Evolutionary conservation across 2,113 vertebrate species (phyloP), one percentile per base, ranked within the genome.

Genomic region (Romanogobio albipinnatus): DNA sequence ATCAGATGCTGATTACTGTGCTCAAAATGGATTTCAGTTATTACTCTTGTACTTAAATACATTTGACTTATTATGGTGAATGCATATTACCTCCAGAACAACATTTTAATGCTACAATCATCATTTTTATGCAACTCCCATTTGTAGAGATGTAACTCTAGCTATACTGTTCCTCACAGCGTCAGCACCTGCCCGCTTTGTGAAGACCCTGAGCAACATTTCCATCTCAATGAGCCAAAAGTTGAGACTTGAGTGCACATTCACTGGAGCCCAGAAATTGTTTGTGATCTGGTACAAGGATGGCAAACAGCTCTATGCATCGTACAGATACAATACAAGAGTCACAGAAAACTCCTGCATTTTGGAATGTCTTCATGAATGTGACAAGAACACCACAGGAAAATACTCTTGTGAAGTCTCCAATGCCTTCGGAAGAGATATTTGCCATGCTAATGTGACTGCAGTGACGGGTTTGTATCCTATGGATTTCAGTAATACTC

Each of bases 381-480:
- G 86, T 9, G 95, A 94, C 90, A 90, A 93, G 0, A 94, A 96
- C 61, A 84, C 87, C 87, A 90, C 93, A 0, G 96, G 95, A 74
- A 95, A 94, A 86, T 97, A 96, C 4, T 76, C 94, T 43, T 96
- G 96, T 87, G 95, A 96, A 94, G 94, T 95, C 84, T 95, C 94
- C 29, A 96, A 97, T 66, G 62, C 86, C 74, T 94, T 92, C 85
- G 96, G 96, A 89, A 94, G 90, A 82, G 94, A 95, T 76, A 89
- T 93, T 73, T 95, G 91, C 86, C 95, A 94, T 90, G 91, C 94
- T 84, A 94, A 95, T 93, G 92, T 96, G 80, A 94, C 94, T 49
- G 53, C 61, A 68, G 85, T 87, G 15, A 51, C 71, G 76, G 73
- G 61, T 87, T 53, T 29, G 47, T 82, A 84, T 81, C 19, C 22